Conservation (phyloP, 2,113 vertebrate genomes). For the Syrrhaptes paradoxus region DNA sequence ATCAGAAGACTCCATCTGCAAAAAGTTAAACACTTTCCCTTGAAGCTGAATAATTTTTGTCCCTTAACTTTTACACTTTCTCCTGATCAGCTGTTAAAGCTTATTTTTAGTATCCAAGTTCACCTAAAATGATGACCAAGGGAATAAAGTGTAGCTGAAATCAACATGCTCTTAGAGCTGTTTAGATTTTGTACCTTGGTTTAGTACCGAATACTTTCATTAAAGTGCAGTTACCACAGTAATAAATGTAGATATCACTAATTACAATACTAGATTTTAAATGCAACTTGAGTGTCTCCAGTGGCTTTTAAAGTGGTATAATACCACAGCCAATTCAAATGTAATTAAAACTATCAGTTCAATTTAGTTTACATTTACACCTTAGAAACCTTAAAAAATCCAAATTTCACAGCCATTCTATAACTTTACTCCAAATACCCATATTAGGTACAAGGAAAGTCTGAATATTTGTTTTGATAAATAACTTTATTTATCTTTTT, state of each 20-base stretch:
- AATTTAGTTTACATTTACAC: conserved; percentile 76
- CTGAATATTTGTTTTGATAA: background rate
- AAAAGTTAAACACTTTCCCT: no score
- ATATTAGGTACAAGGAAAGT: background rate
- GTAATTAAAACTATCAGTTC: conserved; percentile 81
- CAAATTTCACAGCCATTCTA: conserved; percentile 11
- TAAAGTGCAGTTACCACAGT: conserved; percentile 72
- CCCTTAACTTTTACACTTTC: background rate
- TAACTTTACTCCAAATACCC: conserved; percentile 16
- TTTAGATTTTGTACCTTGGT: conserved; percentile 61
- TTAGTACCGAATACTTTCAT: conserved; percentile 62
- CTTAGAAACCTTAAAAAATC: background rate
- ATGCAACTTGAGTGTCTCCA: conserved; percentile 66
- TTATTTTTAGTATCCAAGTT: background rate
- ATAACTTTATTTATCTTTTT: background rate
- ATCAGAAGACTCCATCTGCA: background rate
- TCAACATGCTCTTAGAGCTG: conserved; percentile 7
- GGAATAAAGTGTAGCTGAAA: background rate
- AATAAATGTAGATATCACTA: conserved; percentile 77
- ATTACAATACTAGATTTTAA: conserved; percentile 77
- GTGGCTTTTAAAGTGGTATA: conserved; percentile 74
- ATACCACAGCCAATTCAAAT: conserved; percentile 76
- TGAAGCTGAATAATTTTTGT: no score
- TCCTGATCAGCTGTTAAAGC: background rate
- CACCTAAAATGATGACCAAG: background rate